Evolutionary conservation across 2,113 vertebrate species (phyloP).

Genomic region (Carassius auratus): DNA sequence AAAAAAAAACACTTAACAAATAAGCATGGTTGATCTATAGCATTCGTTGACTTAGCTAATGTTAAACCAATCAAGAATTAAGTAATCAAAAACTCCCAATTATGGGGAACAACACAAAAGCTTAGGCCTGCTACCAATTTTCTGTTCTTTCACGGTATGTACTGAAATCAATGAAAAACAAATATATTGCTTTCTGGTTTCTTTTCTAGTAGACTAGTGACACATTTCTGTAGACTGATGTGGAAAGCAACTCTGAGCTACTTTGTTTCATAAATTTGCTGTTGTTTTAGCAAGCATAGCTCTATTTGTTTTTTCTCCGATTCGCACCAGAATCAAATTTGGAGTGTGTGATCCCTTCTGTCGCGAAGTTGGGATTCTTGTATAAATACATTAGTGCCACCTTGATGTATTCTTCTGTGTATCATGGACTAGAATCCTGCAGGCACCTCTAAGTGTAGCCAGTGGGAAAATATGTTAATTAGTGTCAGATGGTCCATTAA

Average conservation of each 20-base stretch:
- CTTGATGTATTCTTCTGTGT: neutral
- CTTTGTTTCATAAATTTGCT: neutral
- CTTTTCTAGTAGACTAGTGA: neutral
- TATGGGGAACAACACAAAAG: neutral
- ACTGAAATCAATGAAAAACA: neutral
- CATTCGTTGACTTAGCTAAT: neutral
- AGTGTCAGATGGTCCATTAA: slow-evolving; percentile 19
- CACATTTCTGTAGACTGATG: neutral
- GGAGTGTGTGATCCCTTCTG: neutral
- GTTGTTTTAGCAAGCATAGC: neutral
- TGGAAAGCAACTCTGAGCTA: neutral
- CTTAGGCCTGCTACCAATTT: neutral
- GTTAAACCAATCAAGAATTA: neutral
- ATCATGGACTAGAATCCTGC: neutral
- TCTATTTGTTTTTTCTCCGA: neutral
- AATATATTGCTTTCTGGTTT: neutral
- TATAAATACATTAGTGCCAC: slow-evolving; percentile 9
- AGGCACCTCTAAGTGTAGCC: neutral
- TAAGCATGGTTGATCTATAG: neutral
- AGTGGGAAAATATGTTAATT: neutral
- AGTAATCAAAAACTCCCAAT: neutral
- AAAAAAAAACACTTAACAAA: slow-evolving; percentile 10
- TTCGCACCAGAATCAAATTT: neutral
- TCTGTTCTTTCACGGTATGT: neutral
- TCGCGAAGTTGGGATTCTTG: neutral